Evolutionary conservation across 2,888 invertebrate species (phyloP), one percentile per base, ranked within the genome.

Genomic region (Aricia artaxerxes): DNA sequence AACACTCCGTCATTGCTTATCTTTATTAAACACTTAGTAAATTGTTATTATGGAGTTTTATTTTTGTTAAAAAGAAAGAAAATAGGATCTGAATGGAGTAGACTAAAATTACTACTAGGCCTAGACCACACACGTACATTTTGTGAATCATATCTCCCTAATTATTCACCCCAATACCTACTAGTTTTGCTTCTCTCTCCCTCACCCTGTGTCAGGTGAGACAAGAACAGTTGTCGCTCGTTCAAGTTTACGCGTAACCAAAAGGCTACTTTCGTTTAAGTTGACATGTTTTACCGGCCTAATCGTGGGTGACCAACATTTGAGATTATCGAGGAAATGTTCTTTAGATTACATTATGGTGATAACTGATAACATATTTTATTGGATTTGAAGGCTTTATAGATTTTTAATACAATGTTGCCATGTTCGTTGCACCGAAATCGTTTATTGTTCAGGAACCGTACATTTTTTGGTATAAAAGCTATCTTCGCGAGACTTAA

Each of bases 241-340:
- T 69, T 64, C 11, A 38, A 69, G 69, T 69, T 35, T 73, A 73
- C 73, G 44, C 40, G 73, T 76, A 57, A 76, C 53, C 53, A 38
- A 76, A 57, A 57, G 53, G 57, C 76, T 76, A 76, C 76, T 76
- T 76, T 53, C 53, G n/a, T 64, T 64, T 64, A 64, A 64, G 9
- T 76, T 53, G 31, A 76, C 76, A 53, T 53, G 76, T 57, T 76
- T 57, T 76, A 35, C 31, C 69, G 69, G 49, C 49, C 53, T 49
- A 76, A 49, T 35, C 31, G 35, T 35, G 35, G 76, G 76, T 76
- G 76, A 57, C 76, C 76, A 76, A 35, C 35, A 76, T 57, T 76
- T 76, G 31, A 3, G 24, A 35, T 5, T 35, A 31, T 57, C 53
- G 76, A 13, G 57, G 76, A 57, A 53, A 53, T 3, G 40, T 49